A percentile compares a stretch with the other conserved stretches of the same genome.
phyloP scores from a whole-genome alignment of 2,888 invertebrate species.

The Aleiodes leptofemur region DNA sequence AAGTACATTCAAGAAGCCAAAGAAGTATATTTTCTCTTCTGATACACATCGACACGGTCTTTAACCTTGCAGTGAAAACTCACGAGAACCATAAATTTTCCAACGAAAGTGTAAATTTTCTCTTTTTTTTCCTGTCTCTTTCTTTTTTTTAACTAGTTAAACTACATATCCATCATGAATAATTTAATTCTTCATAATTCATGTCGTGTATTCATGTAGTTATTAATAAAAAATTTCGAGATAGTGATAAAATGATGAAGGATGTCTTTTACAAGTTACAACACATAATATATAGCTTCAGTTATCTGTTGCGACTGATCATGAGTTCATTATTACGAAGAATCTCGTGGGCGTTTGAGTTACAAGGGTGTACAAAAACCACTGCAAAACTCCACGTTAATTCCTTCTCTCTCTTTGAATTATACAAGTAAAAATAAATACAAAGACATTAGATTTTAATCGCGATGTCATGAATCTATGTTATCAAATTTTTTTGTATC shows the following conservation, averaged over 20 bases:
- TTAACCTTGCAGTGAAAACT: slow-evolving; percentile 16
- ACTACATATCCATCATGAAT: slow-evolving; percentile 12
- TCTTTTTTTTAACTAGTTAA: background rate
- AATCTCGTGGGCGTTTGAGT: slow-evolving; percentile 5
- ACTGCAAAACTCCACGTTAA: slow-evolving; percentile 1
- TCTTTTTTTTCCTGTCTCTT: slow-evolving; percentile 24
- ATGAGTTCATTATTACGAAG: background rate
- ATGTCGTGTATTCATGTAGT: background rate
- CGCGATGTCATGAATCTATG: slow-evolving; percentile 3
- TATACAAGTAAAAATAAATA: background rate
- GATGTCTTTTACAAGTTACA: background rate
- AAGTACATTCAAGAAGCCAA: slow-evolving; percentile 1
- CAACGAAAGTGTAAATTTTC: background rate
- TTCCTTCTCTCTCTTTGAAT: slow-evolving; percentile 4
- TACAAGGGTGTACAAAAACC: slow-evolving; percentile 15
- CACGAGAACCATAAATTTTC: background rate
- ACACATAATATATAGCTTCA: slow-evolving; percentile 5
- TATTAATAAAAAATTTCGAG: slow-evolving; percentile 1
- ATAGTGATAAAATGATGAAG: slow-evolving; percentile 5
- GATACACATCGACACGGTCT: slow-evolving; percentile 37
- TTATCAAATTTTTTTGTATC: slow-evolving; percentile 52
- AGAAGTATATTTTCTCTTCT: slow-evolving; percentile 31
- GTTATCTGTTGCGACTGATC: slow-evolving; percentile 9
- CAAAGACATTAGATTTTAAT: background rate
- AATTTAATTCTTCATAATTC: background rate